Base-by-base conservation (phyloP, 2,888 invertebrate species). In the Pachymerium ferrugineum region DNA sequence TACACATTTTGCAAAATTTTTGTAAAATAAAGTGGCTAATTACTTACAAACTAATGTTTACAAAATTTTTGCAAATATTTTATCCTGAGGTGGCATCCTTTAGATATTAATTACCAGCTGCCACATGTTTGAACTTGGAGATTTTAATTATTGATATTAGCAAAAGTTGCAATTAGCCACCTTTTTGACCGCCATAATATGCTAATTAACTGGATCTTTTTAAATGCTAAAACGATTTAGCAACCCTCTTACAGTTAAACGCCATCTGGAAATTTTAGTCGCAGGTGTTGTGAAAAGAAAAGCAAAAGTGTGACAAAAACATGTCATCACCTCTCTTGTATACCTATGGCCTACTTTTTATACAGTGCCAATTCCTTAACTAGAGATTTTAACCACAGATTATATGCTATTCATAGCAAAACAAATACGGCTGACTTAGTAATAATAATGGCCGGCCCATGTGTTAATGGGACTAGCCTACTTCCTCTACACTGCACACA, bases 371-470 rank as follows among this genome's bases (percentile, higher is more conserved):
- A 47, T 16, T n/a, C 47, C 47, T 47, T 47, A 47, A 47, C 47
- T 47, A n/a, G n/a, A n/a, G 47, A 47, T 47, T 47, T 22, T 47
- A 47, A 47, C 47, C 47, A 47, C 47, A 47, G 47, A 47, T 47
- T 47, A 47, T 22, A 47, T n/a, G 8, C 47, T 3, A 47, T 47
- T 16, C 47, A 47, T n/a, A n/a, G 22, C 47, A 47, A 47, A 47
- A 47, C 47, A 47, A 47, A 47, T 47, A 16, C 16, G 47, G 47
- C 22, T 47, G 47, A 47, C 19, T 47, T 47, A 47, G 22, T 16
- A 47, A 47, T 47, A 47, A 47, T 47, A 47, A 47, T 47, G 22
- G 47, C 8, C 47, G 5, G n/a, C 8, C 16, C 8, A 47, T 22
- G 19, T 19, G 47, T 47, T 47, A 47, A 47, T 47, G 47, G 8